Percentiles rank a stretch among this genome's conserved stretches.
Evolutionary conservation across 2,113 vertebrate genomes (phyloP).

Genomic region (Megaleporinus macrocephalus): DNA sequence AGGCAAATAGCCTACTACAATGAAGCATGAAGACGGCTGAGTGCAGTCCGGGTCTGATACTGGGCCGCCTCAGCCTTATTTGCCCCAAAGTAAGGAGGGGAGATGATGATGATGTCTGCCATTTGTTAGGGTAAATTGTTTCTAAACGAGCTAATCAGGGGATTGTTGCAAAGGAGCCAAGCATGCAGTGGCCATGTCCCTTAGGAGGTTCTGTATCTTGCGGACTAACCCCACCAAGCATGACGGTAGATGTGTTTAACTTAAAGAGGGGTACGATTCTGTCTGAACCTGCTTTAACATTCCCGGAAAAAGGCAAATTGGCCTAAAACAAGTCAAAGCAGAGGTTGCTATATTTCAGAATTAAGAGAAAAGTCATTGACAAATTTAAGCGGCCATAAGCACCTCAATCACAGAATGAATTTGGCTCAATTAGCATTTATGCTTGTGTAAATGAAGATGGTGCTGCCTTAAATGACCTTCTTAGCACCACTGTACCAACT

Average conservation of each 20-base stretch:
- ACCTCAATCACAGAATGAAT: not conserved
- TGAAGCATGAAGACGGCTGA: constrained; percentile 60
- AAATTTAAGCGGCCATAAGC: no score
- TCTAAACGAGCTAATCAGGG: constrained; percentile 70
- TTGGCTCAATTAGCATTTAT: not conserved
- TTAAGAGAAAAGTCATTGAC: no score
- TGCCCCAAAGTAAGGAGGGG: constrained; percentile 55
- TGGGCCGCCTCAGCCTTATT: constrained; percentile 44
- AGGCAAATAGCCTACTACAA: constrained; percentile 63
- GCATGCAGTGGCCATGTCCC: constrained; percentile 53
- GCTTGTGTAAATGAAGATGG: not conserved
- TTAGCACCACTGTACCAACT: not conserved
- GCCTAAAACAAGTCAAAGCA: not conserved
- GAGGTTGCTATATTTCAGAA: no score
- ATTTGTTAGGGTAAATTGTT: constrained; percentile 72
- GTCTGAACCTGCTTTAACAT: constrained; percentile 20
- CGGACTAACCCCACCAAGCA: constrained; percentile 24
- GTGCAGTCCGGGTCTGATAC: constrained; percentile 39
- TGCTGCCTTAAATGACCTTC: not conserved
- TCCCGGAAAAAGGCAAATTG: not conserved
- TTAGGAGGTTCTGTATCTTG: constrained; percentile 45
- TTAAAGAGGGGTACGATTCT: constrained; percentile 40
- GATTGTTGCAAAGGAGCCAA: constrained; percentile 59
- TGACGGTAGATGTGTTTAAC: constrained; percentile 36
- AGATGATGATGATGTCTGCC: constrained; percentile 63